Base-by-base conservation (phyloP, 2,113 vertebrate species). In the Psilopsiagon aymara region DNA sequence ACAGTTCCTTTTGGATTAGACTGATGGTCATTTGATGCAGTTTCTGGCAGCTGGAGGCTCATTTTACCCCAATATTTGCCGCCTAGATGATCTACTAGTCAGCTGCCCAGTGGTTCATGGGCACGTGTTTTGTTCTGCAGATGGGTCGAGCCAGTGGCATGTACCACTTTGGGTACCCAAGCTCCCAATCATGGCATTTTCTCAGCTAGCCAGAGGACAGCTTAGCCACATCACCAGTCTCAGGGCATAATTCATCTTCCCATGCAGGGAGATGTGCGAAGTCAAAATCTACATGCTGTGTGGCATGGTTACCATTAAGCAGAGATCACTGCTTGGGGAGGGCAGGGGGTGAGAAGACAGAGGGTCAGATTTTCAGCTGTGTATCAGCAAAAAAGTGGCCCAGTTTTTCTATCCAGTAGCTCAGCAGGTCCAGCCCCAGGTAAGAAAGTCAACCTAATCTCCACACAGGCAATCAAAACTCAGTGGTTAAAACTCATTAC, bases 401-500 rank as follows among this genome's bases (percentile, higher is more conserved):
- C 47, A n/a, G 18, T 76, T 82, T 89, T 91, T 57, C 46, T 41
- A 66, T 31, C 27, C 31, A 46, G 57, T 44, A 86, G 66, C 47
- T 88, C 35, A 11, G 57, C 24, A 62, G 35, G 73, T 84, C 46
- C 57, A 96, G 55, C 17, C 66, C n/a, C 2, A 20, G 81, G 62
- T 93, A 82, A 31, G 63, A 84, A 92, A 95, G 82, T 75, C 75
- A 86, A 71, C 52, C 7, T 77, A 70, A 95, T 67, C 67, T 94
- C 66, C 41, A 39, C 86, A 82, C 57, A 55, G 49, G 73, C 91
- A 94, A 95, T 82, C 86, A 79, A 89, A 96, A 91, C 41, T 67
- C 80, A 33, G 88, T 52, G 77, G 83, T 94, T 94, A 95, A 90
- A 96, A 68, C 79, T 93, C 93, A 96, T 91, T 97, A 91, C 83